Base-by-base conservation (phyloP, 2,797 vertebrate genomes). In the Ctenosaura bakeri region DNA sequence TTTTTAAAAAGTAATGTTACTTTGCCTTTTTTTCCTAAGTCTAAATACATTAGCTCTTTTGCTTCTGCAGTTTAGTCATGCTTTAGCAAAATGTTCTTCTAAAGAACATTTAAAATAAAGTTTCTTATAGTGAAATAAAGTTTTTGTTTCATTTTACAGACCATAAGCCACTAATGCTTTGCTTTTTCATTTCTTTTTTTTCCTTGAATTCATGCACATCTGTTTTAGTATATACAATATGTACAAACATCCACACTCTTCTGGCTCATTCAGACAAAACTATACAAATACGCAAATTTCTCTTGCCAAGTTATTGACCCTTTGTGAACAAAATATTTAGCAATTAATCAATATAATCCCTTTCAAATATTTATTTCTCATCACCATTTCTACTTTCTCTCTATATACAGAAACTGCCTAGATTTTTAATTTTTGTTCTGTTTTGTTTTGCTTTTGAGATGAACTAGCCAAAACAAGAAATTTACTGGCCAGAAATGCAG, bases 51-150 rank as follows among this genome's bases (percentile, higher is more conserved):
- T 90, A 98, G 97, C 97, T 98, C 98, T 97, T 98, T 97, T 98
- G 98, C 98, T 98, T 98, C 98, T 98, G 98, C 98, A 98, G 97
- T 98, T 98, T 98, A 98, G 97, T 99, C 99, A 99, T 99, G 99
- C 99, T 99, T 99, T 98, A 99, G 99, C 98, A 99, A 99, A 99
- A 99, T 98, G 98, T 98, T 99, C 98, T 98, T 98, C 98, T 99
- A 97, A 98, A 98, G 99, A 99, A 99, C 99, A 98, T 98, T 99
- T 98, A 98, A 99, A 99, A 98, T 98, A 99, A 99, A 99, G 98
- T 99, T 98, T 99, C 98, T 99, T 99, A 99, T 99, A 99, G 98
- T 99, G 98, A 99, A 99, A 99, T 99, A 98, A 98, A 98, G 96
- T 97, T 97, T 99, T 99, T 98, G 98, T 98, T 98, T 99, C 98